phyloP scores from a whole-genome alignment of 2,797 vertebrate genomes.

The Danio kyathit region DNA sequence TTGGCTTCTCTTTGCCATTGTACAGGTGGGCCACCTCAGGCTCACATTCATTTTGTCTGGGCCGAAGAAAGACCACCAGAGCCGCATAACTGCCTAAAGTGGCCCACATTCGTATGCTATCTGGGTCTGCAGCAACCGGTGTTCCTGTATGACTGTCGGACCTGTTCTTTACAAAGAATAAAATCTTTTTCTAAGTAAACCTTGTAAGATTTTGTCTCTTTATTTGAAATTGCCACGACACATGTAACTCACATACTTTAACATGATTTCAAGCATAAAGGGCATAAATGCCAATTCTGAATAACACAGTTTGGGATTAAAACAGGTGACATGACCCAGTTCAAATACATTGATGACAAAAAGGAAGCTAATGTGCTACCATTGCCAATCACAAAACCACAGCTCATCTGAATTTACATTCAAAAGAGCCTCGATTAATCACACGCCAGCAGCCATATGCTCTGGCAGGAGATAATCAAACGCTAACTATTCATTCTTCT shows the following conservation, averaged over 20 bases:
- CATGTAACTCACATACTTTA: neutral
- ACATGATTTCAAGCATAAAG: neutral
- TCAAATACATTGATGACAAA: conserved; percentile 55
- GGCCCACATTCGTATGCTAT: no score
- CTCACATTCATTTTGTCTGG: no score
- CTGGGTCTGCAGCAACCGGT: no score
- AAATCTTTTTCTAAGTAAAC: no score
- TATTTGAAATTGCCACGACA: no score
- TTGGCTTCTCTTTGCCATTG: no score
- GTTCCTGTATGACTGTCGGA: no score
- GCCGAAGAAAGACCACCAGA: no score
- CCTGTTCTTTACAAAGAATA: no score
- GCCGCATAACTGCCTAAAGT: no score
- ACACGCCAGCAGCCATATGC: neutral
- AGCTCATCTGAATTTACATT: conserved; percentile 62
- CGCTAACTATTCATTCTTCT: conserved; percentile 9
- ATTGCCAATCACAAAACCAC: conserved; percentile 65
- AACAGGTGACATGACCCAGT: conserved; percentile 28
- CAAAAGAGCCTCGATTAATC: conserved; percentile 64
- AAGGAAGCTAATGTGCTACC: conserved; percentile 61
- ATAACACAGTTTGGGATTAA: conserved; percentile 31
- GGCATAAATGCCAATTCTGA: neutral
- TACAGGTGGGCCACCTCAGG: no score
- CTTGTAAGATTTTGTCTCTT: no score
- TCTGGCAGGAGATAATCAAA: conserved; percentile 22